phyloP scores from a whole-genome alignment of 2,888 invertebrate species.

The Phyto melanocephala region DNA sequence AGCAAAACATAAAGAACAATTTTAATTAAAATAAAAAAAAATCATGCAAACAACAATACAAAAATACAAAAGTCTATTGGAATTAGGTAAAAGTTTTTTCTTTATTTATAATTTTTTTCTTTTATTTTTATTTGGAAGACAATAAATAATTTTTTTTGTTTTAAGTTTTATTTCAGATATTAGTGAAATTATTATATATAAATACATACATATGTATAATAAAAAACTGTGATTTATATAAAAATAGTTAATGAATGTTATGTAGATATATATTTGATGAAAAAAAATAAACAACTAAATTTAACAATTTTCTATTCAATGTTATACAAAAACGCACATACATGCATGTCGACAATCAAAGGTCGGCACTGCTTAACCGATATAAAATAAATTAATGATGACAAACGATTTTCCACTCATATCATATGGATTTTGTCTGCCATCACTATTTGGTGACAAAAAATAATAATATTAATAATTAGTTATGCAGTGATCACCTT shows the following conservation, averaged over 20 bases:
- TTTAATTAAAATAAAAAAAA: slow-evolving; percentile 16
- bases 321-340: not conserved
- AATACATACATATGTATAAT: slow-evolving; percentile 17
- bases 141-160: slow-evolving; percentile 30
- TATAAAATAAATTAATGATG: too few species aligned
- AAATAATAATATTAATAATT: too few species aligned
- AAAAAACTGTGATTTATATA: slow-evolving; percentile 28
- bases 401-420: too few species aligned
- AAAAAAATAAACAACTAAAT: slow-evolving; percentile 26
- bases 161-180: slow-evolving; percentile 15
- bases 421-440: too few species aligned
- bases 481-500: too few species aligned
- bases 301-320: not conserved
- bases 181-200: slow-evolving; percentile 31
- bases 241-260: slow-evolving; percentile 49
- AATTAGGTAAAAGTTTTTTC: slow-evolving; percentile 49
- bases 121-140: slow-evolving; percentile 58
- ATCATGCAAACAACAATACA: slow-evolving; percentile 62
- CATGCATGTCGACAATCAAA: too few species aligned
- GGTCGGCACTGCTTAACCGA: too few species aligned
- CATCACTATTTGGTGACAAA: too few species aligned
- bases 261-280: slow-evolving; percentile 36
- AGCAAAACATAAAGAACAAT: slow-evolving; percentile 40
- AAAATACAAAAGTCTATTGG: slow-evolving; percentile 35
- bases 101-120: slow-evolving; percentile 43